Evolutionary conservation across 2,888 invertebrate species (phyloP).

Genomic region (Scrobipalpa costella): DNA sequence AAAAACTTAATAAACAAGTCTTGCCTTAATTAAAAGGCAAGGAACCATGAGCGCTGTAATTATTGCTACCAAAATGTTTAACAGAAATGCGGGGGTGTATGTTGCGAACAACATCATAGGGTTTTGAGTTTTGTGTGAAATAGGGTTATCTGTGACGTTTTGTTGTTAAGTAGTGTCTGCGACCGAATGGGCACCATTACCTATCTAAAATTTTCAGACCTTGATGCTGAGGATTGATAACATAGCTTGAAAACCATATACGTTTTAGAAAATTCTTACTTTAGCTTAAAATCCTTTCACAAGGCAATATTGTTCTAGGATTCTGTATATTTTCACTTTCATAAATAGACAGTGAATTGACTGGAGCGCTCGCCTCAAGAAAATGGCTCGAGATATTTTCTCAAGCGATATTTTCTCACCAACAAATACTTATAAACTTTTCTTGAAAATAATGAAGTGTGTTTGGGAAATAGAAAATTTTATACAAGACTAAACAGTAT

Average conservation of each 20-base stretch:
- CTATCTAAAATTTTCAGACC: too few relatives aligned
- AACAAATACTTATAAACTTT: constrained; percentile 8
- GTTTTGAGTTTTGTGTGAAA: too few relatives aligned
- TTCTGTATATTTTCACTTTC: constrained; percentile 5
- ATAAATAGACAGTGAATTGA: constrained; percentile 3
- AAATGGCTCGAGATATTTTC: constrained; percentile 5
- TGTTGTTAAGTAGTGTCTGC: too few relatives aligned
- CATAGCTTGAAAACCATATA: not conserved
- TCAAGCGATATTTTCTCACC: constrained; percentile 6
- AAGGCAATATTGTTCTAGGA: constrained; percentile 3
- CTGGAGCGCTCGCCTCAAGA: constrained; percentile 6
- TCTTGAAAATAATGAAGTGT: constrained; percentile 8
- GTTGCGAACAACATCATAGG: not conserved
- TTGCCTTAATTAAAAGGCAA: constrained; percentile 64
- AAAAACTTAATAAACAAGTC: constrained; percentile 61
- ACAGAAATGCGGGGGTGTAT: constrained; percentile 5
- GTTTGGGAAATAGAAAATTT: constrained; percentile 8
- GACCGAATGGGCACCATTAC: too few relatives aligned
- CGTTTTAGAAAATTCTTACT: too few relatives aligned
- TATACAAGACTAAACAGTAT: constrained; percentile 5
- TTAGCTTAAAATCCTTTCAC: not conserved
- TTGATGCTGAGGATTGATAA: too few relatives aligned
- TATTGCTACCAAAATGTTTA: constrained; percentile 48
- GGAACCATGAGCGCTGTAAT: constrained; percentile 57
- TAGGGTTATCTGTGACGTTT: too few relatives aligned